Percentiles rank a stretch among this genome's conserved stretches.
Evolutionary conservation across 53 echinoderm and acorn worm species (phyloP).

Genomic region (Holothuria leucospilota): DNA sequence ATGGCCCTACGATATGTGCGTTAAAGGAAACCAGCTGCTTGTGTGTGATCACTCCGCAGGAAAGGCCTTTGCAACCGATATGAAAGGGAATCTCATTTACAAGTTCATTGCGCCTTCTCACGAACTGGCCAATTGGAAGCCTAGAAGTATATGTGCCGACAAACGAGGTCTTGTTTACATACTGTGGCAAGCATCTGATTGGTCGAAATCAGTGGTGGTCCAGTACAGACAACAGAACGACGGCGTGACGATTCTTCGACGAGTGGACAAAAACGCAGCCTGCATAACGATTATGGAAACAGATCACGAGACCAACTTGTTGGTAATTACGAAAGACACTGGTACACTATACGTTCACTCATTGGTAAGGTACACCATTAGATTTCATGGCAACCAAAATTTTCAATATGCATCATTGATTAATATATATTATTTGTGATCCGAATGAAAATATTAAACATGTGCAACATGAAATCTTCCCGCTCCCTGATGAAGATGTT

Average conservation of each 20-base stretch:
- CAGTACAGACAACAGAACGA: not conserved
- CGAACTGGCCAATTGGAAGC: not conserved
- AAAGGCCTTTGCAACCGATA: not conserved
- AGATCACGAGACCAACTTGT: not conserved
- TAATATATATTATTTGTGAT: too few relatives aligned
- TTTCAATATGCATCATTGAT: too few relatives aligned
- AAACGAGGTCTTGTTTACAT: not conserved
- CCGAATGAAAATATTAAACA: too few relatives aligned
- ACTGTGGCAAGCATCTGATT: not conserved
- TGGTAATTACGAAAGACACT: not conserved
- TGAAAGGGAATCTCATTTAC: not conserved
- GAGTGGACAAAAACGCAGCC: not conserved
- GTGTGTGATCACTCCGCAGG: not conserved
- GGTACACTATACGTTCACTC: too few relatives aligned
- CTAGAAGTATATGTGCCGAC: slow-evolving; percentile 1
- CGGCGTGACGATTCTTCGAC: not conserved
- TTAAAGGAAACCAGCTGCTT: not conserved
- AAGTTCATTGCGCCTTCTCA: not conserved
- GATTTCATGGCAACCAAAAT: too few relatives aligned
- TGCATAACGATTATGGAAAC: not conserved
- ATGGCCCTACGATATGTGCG: not conserved
- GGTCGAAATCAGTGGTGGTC: not conserved
- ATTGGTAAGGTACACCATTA: too few relatives aligned
- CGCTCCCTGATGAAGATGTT: too few relatives aligned
- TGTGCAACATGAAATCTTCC: too few relatives aligned